Evolutionary conservation across 2,888 invertebrate species (phyloP).

Genomic region (Drosophila robusta): DNA sequence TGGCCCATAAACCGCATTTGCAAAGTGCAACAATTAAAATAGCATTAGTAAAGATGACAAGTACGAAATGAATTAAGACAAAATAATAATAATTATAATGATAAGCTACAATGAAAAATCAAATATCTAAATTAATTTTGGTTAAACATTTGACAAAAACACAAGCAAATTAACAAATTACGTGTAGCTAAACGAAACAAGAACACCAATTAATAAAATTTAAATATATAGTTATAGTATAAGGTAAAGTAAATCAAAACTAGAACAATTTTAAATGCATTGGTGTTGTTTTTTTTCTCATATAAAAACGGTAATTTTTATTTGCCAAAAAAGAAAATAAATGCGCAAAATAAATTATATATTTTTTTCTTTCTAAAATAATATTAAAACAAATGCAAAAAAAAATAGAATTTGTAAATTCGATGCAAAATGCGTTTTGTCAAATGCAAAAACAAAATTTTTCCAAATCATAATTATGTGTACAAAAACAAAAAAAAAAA

Average conservation of each 20-base stretch:
- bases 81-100: constrained; percentile 22
- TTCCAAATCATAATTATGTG: constrained; percentile 48
- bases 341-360: constrained; percentile 57
- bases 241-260: constrained; percentile 39
- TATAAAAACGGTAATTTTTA: constrained; percentile 65
- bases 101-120: constrained; percentile 21
- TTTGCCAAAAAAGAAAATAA: constrained; percentile 68
- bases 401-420: constrained; percentile 46
- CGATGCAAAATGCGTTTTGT: constrained; percentile 79
- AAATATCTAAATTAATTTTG: constrained; percentile 45
- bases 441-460: constrained; percentile 79
- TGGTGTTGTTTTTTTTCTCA: constrained; percentile 52
- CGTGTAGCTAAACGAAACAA: constrained; percentile 54
- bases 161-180: constrained; percentile 64
- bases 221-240: constrained; percentile 24
- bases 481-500: constrained; percentile 52
- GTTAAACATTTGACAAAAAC: constrained; percentile 79
- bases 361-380: constrained; percentile 42
- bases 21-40: constrained; percentile 25
- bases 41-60: constrained; percentile 39
- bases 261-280: constrained; percentile 63
- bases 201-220: constrained; percentile 53
- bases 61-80: constrained; percentile 31
- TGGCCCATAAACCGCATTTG: constrained; percentile 58
- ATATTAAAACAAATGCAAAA: constrained; percentile 59